Percentiles rank a stretch among this genome's conserved stretches.
Conservation (phyloP, 2,113 vertebrate genomes). For the Microtus richardsoni region DNA sequence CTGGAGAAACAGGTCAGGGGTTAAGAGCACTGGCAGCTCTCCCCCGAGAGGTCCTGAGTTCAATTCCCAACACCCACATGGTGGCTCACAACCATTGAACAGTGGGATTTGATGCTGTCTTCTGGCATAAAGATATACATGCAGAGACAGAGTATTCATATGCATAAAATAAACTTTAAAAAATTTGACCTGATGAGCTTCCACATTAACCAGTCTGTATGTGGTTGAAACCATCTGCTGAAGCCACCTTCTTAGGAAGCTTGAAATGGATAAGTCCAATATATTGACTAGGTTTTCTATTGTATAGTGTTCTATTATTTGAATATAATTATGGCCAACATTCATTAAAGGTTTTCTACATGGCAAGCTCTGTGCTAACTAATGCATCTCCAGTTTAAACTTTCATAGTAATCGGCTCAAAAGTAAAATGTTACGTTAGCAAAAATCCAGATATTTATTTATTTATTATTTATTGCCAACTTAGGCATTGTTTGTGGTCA, state of each 20-base stretch:
- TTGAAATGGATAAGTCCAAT: background rate
- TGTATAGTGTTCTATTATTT: conserved; percentile 22
- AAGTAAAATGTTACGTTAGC: background rate
- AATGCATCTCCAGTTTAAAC: background rate
- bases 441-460: background rate
- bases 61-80: background rate
- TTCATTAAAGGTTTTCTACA: background rate
- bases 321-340: background rate
- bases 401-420: background rate
- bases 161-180: background rate
- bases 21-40: background rate
- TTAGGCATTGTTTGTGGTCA: background rate
- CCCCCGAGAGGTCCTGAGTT: background rate
- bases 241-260: background rate
- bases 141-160: background rate
- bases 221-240: background rate
- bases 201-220: background rate
- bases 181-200: background rate
- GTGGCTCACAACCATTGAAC: background rate
- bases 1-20: background rate
- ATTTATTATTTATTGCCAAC: background rate
- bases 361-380: background rate
- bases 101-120: background rate
- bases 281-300: conserved; percentile 18
- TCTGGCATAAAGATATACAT: background rate